Percentiles rank a stretch among this genome's conserved stretches.
Conservation (phyloP, 2,797 vertebrate genomes). For the Semotilus atromaculatus region DNA sequence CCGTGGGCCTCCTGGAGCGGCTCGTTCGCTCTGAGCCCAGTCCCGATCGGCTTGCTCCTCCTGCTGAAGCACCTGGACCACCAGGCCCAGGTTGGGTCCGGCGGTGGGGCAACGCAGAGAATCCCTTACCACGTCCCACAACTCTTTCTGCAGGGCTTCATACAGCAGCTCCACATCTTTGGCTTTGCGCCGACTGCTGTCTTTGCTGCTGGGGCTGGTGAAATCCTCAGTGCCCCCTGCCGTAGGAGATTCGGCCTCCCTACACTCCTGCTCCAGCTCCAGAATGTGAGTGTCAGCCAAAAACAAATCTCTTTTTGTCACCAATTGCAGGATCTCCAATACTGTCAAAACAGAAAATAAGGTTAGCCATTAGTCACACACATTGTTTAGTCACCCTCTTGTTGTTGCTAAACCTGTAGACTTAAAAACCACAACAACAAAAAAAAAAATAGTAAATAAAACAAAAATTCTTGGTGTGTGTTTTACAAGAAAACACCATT, state of each 20-base stretch:
- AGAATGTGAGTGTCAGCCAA: slow-evolving; percentile 88
- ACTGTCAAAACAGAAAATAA: slow-evolving; percentile 70
- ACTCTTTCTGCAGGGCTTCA: slow-evolving; percentile 87
- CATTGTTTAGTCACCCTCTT: not conserved
- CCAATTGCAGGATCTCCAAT: slow-evolving; percentile 88
- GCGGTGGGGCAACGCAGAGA: slow-evolving; percentile 77
- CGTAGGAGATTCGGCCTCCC: slow-evolving; percentile 52
- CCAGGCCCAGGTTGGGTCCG: slow-evolving; percentile 78
- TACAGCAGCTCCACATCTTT: slow-evolving; percentile 91
- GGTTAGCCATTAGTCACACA: not conserved
- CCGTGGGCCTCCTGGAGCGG: slow-evolving; percentile 66
- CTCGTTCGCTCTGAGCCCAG: slow-evolving; percentile 59
- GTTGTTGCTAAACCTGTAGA: not conserved
- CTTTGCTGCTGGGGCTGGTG: slow-evolving; percentile 67
- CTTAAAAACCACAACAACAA: not conserved
- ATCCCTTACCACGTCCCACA: slow-evolving; percentile 86
- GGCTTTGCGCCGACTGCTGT: slow-evolving; percentile 80
- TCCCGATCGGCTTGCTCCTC: slow-evolving; percentile 82
- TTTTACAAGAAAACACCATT: not conserved
- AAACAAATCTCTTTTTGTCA: slow-evolving; percentile 86
- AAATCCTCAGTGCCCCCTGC: slow-evolving; percentile 59
- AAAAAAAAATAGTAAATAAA: no score
- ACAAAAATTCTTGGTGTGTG: not conserved
- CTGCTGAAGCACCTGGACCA: slow-evolving; percentile 88
- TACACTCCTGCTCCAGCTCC: slow-evolving; percentile 88